phyloP scores from a whole-genome alignment of 1,140 invertebrate species.

The Atopsyche davidsoni region DNA sequence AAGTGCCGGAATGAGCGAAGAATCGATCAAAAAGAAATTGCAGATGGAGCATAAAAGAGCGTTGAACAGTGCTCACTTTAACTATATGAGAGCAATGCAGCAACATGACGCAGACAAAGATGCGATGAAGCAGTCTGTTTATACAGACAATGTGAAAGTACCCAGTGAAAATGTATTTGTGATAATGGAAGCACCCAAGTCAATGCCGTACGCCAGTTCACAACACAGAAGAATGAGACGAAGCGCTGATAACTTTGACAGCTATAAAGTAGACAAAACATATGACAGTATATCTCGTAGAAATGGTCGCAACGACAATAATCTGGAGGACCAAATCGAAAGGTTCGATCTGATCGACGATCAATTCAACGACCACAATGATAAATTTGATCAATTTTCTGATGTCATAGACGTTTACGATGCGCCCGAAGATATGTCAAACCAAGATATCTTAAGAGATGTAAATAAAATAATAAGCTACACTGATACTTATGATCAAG shows the following conservation, averaged over 20 bases:
- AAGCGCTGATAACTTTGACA: constrained; percentile 14
- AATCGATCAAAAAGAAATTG: constrained; percentile 39
- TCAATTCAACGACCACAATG: constrained; percentile 19
- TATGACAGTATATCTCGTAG: not conserved
- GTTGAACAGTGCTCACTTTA: constrained; percentile 35
- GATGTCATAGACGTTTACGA: constrained; percentile 25
- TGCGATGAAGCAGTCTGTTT: constrained; percentile 41
- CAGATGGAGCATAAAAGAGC: constrained; percentile 55
- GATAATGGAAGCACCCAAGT: constrained; percentile 41
- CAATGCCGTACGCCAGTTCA: not conserved
- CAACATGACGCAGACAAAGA: constrained; percentile 43
- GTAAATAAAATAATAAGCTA: constrained; percentile 26
- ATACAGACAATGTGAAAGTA: constrained; percentile 47
- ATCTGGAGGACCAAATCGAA: constrained; percentile 16
- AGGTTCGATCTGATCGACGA: constrained; percentile 15
- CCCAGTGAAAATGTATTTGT: constrained; percentile 46
- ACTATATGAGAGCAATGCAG: constrained; percentile 31
- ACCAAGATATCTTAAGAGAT: constrained; percentile 18
- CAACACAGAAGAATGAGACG: constrained; percentile 21
- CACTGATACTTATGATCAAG: constrained; percentile 17
- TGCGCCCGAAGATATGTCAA: constrained; percentile 16
- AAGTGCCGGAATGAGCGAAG: constrained; percentile 39
- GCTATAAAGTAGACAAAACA: constrained; percentile 8
- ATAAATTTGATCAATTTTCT: constrained; percentile 26
- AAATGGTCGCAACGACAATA: constrained; percentile 12